Percentiles rank a stretch among this genome's conserved stretches.
phyloP scores from a whole-genome alignment of 2,113 vertebrate species.

The Erythrocercus mccallii region DNA sequence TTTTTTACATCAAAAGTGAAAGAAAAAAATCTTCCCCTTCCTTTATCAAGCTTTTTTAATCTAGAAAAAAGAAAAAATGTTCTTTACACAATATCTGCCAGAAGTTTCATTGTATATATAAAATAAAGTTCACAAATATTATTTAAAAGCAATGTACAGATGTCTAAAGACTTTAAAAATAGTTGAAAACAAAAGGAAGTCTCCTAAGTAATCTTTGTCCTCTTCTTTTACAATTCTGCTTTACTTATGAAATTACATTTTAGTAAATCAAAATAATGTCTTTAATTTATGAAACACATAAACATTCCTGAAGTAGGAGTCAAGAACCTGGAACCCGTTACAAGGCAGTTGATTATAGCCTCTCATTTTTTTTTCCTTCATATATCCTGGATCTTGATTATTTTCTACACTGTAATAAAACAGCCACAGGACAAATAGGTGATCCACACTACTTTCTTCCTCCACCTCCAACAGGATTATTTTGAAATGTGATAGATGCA shows the following conservation, averaged over 20 bases:
- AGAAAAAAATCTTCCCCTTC: not conserved
- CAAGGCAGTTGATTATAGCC: not conserved
- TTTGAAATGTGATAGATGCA: not conserved
- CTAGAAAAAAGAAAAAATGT: not conserved
- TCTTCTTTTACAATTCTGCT: not conserved
- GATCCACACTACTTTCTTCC: not conserved
- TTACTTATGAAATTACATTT: not conserved
- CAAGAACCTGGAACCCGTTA: accelerated
- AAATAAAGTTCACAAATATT: not conserved
- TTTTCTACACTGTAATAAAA: not conserved
- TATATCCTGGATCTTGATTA: not conserved
- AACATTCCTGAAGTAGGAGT: not conserved
- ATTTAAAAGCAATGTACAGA: not conserved
- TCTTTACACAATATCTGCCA: not conserved
- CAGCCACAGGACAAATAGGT: not conserved
- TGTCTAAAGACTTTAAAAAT: not conserved
- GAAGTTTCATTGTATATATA: not conserved
- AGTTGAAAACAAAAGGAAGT: not conserved
- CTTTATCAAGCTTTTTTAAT: not conserved
- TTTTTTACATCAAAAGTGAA: not conserved
- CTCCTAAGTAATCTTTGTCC: not conserved
- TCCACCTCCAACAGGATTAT: not conserved
- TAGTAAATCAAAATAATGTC: not conserved
- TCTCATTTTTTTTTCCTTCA: not conserved
- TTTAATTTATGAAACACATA: not conserved